These are phyloP conservation scores for Nomada ruficornis DNA, from an alignment of 2,888 invertebrate species.

Conservation along the genomic window DNA sequence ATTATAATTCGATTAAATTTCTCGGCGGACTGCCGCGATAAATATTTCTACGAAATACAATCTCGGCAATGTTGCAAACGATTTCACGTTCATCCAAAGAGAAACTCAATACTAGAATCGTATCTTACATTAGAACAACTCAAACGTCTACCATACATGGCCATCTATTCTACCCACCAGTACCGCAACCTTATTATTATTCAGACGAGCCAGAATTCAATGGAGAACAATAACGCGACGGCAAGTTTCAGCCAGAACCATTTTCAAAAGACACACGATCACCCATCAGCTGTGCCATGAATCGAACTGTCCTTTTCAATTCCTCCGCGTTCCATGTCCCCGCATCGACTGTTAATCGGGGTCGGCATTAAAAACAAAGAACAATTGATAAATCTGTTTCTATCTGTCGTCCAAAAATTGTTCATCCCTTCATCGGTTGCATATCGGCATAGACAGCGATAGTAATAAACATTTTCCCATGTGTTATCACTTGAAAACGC, in stretches of 20 bases:
- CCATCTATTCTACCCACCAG: not conserved
- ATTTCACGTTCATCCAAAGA: no score
- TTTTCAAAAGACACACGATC: not conserved
- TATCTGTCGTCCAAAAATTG: no score
- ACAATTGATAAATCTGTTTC: not conserved
- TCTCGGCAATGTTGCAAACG: no score
- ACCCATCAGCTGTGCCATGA: not conserved
- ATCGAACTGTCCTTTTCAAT: not conserved
- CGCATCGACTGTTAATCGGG: not conserved
- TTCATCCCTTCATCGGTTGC: no score
- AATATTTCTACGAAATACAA: no score
- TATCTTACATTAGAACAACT: not conserved
- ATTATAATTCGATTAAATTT: no score
- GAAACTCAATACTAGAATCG: no score
- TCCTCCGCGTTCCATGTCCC: not conserved
- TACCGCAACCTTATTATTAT: constrained; percentile 3
- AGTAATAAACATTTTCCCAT: no score
- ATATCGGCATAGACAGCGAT: no score
- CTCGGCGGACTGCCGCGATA: no score
- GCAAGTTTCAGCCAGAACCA: not conserved
- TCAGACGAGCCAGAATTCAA: not conserved
- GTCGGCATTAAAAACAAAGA: not conserved
- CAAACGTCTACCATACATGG: not conserved
- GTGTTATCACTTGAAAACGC: no score
- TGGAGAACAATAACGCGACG: constrained; percentile 18